Percentiles rank a stretch among this genome's conserved stretches.
Evolutionary conservation across 2,797 vertebrate genomes (phyloP).

Genomic region (Capromys pilorides): DNA sequence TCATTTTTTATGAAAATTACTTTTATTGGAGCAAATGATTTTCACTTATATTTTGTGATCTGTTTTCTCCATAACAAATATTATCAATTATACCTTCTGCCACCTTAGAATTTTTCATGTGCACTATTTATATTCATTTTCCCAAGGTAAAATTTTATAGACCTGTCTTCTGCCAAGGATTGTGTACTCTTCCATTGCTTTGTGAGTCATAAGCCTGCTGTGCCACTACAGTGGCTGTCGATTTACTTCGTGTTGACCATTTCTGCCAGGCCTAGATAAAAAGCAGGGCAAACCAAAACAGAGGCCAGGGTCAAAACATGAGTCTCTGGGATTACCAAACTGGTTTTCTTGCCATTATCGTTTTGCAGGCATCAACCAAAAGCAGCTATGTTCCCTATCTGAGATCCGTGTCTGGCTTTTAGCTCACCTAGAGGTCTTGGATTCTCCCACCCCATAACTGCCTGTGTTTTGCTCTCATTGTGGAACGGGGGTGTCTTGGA

Average conservation of each 20-base stretch:
- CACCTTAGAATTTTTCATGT: neutral
- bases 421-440: neutral
- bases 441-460: neutral
- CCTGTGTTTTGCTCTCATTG: neutral
- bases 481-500: accelerated
- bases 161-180: neutral
- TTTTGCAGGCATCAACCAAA: neutral
- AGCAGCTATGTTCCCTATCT: neutral
- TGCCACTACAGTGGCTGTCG: neutral
- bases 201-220: neutral
- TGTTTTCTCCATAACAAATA: neutral
- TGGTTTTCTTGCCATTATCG: neutral
- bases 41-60: slow-evolving; percentile 10
- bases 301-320: neutral
- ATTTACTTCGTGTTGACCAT: neutral
- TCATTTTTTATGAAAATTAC: neutral
- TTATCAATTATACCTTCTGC: neutral
- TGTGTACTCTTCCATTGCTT: neutral
- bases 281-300: neutral
- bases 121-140: neutral
- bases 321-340: neutral
- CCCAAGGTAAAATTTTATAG: slow-evolving; percentile 1
- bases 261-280: neutral
- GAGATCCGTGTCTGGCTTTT: neutral
- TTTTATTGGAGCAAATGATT: neutral